A percentile compares a stretch with the other conserved stretches of the same genome.
Conservation (phyloP, 2,113 vertebrate species). For the Oophaga pumilio region DNA sequence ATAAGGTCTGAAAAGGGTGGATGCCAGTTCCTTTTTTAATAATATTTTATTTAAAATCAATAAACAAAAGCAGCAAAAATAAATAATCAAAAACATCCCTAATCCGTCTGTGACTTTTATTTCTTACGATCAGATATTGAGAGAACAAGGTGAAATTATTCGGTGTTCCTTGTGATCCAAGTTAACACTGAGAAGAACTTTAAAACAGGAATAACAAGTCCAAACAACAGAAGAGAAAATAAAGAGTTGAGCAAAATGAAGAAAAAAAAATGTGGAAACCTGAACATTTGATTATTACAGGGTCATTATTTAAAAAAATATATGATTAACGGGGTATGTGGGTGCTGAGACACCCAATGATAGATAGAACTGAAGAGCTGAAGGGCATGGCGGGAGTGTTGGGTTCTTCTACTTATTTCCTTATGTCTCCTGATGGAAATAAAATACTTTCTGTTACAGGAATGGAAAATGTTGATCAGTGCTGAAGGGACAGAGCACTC, state of each 20-base stretch:
- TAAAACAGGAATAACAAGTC: neutral
- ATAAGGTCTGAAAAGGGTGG: neutral
- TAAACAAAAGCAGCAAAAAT: neutral
- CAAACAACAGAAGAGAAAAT: neutral
- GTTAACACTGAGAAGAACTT: neutral
- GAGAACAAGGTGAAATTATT: constrained; percentile 10
- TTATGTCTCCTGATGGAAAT: too few relatives aligned
- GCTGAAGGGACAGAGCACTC: too few relatives aligned
- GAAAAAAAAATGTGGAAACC: neutral
- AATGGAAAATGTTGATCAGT: too few relatives aligned
- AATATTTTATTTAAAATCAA: neutral
- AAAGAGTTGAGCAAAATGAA: neutral
- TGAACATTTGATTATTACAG: neutral
- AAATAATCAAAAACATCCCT: neutral
- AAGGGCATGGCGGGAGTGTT: neutral
- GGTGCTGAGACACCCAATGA: neutral
- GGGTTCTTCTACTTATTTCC: neutral
- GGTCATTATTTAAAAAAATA: neutral
- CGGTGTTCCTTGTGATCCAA: neutral
- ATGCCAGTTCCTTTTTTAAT: neutral
- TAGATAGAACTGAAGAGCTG: neutral
- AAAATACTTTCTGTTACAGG: neutral
- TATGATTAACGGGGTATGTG: neutral
- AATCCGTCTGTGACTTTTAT: neutral
- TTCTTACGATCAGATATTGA: neutral